Conservation (phyloP, 2,797 vertebrate species). For the Notoglanidium macrostoma region DNA sequence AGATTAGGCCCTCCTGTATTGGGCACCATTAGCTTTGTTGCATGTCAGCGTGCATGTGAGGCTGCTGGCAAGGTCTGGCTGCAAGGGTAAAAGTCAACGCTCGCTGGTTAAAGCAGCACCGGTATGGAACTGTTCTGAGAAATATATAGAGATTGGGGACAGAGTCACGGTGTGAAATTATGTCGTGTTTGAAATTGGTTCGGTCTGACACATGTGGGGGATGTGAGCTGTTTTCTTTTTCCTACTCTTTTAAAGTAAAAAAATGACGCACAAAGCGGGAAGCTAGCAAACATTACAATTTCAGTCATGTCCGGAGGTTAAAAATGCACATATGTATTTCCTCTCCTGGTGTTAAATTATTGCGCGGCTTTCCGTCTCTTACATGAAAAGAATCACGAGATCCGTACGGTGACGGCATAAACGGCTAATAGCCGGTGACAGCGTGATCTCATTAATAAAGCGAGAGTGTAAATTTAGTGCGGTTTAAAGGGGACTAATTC, state of each 20-base stretch:
- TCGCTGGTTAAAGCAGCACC: conserved; percentile 69
- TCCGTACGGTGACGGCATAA: conserved; percentile 86
- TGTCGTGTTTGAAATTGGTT: conserved; percentile 73
- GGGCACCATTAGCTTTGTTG: conserved; percentile 99
- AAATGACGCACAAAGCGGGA: conserved; percentile 26
- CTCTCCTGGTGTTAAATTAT: conserved; percentile 65
- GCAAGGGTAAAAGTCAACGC: conserved; percentile 76
- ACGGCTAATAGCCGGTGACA: conserved; percentile 91
- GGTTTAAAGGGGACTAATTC: conserved; percentile 85
- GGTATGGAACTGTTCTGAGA: conserved; percentile 64
- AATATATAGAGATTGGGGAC: conserved; percentile 28
- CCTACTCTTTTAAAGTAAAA: neutral
- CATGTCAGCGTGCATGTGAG: conserved; percentile 96
- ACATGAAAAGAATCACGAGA: conserved; percentile 81
- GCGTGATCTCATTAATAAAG: conserved; percentile 91
- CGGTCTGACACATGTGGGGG: conserved; percentile 68
- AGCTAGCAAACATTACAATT: conserved; percentile 53
- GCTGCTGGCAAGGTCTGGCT: conserved; percentile 86
- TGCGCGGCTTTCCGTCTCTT: conserved; percentile 75
- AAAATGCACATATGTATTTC: conserved; percentile 52
- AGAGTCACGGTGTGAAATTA: conserved; percentile 61
- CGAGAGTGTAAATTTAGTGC: conserved; percentile 85
- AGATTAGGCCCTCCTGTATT: conserved; percentile 99
- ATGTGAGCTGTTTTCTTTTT: conserved; percentile 50
- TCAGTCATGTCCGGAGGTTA: conserved; percentile 45